These are phyloP conservation scores for Drosophila melanocephala DNA, from an alignment of 2,888 invertebrate species.

Conservation along the genomic window DNA sequence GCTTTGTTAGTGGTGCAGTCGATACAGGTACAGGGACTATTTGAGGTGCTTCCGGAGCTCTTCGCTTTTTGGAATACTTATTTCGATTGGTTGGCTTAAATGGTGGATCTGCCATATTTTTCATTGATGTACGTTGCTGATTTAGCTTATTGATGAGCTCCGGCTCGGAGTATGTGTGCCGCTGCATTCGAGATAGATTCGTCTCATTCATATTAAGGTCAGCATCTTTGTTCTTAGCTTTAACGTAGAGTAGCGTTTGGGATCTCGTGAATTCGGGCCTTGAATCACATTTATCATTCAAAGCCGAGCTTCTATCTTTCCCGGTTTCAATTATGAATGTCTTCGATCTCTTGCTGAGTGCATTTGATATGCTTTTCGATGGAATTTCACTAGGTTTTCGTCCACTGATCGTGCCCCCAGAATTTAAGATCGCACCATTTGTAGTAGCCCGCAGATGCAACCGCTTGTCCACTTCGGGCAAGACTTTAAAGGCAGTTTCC, in stretches of 20 bases:
- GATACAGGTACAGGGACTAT: constrained; percentile 59
- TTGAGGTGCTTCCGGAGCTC: constrained; percentile 88
- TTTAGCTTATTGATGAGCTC: constrained; percentile 86
- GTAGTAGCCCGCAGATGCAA: constrained; percentile 90
- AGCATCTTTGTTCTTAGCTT: constrained; percentile 45
- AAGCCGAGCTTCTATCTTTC: constrained; percentile 9
- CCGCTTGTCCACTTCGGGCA: constrained; percentile 89
- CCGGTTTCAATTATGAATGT: constrained; percentile 62
- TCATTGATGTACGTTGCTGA: not conserved
- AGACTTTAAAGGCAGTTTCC: constrained; percentile 87
- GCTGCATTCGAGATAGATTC: constrained; percentile 57
- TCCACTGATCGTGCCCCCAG: constrained; percentile 93
- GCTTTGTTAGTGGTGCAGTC: not conserved
- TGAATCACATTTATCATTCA: constrained; percentile 5
- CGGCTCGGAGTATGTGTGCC: constrained; percentile 88
- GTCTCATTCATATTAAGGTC: constrained; percentile 27
- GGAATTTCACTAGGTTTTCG: constrained; percentile 84
- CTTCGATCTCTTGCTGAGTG: constrained; percentile 60
- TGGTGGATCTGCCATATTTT: constrained; percentile 17
- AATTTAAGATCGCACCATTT: constrained; percentile 93
- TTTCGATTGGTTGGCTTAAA: constrained; percentile 83
- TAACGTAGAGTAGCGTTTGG: constrained; percentile 60
- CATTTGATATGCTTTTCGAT: constrained; percentile 6
- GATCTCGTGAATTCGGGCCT: constrained; percentile 60
- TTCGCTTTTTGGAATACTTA: constrained; percentile 89